phyloP scores from a whole-genome alignment of 2,888 invertebrate species.

The Epistrophella euchroma region DNA sequence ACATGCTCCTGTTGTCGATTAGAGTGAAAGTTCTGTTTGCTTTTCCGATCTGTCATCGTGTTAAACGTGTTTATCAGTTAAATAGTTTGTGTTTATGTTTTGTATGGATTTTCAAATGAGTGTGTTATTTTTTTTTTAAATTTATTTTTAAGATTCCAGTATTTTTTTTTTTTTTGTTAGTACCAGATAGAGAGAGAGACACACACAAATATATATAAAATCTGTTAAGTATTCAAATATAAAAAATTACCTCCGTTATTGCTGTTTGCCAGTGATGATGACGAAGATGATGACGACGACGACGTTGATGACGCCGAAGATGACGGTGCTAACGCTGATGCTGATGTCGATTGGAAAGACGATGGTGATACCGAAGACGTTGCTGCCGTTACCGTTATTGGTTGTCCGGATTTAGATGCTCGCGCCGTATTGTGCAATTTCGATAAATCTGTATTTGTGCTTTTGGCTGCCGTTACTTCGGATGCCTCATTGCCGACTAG shows the following conservation, averaged over 20 bases:
- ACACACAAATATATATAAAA: constrained; percentile 36
- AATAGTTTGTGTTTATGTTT: constrained; percentile 51
- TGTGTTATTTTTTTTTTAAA: constrained; percentile 32
- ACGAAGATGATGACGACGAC: constrained; percentile 88
- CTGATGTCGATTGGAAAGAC: constrained; percentile 89
- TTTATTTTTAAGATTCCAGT: constrained; percentile 17
- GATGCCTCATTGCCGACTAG: constrained; percentile 91
- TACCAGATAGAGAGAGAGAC: constrained; percentile 43
- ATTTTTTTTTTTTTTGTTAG: constrained; percentile 53
- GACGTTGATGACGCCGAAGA: constrained; percentile 83
- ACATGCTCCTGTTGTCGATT: constrained; percentile 48
- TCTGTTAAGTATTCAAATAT: neutral
- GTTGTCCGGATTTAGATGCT: constrained; percentile 85
- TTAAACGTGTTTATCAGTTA: constrained; percentile 63
- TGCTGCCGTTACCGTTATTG: constrained; percentile 84
- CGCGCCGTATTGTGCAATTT: constrained; percentile 88
- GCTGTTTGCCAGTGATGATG: constrained; percentile 84
- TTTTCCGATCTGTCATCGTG: constrained; percentile 57
- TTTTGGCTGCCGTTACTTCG: constrained; percentile 88
- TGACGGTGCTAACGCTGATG: constrained; percentile 84
- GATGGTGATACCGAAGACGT: constrained; percentile 84
- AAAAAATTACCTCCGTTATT: constrained; percentile 68
- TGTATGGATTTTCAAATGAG: constrained; percentile 32
- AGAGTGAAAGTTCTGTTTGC: constrained; percentile 52
- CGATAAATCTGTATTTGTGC: constrained; percentile 88